These are phyloP conservation scores for Vidua macroura DNA, from an alignment of 2,113 vertebrate genomes.

Conservation along the genomic window DNA sequence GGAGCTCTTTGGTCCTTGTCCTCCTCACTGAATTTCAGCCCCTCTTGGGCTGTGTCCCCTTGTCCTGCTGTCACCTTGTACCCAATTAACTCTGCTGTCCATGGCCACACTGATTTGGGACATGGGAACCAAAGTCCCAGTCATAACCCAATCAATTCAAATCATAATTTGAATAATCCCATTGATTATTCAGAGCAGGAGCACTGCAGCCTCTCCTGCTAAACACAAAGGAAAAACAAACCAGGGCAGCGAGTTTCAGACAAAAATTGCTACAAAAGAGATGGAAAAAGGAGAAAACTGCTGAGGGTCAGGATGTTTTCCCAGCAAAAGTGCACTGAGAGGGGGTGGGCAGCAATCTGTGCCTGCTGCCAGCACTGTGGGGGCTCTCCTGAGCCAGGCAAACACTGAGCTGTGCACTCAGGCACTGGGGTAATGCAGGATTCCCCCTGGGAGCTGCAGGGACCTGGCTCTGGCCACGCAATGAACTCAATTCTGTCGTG, in stretches of 20 bases:
- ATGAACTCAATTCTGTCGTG: fast-evolving
- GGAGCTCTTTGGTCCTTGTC: neutral
- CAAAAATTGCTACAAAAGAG: neutral
- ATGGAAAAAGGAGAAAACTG: neutral
- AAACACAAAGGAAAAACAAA: neutral
- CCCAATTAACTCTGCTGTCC: neutral
- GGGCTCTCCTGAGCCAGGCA: fast-evolving
- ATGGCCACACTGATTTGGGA: neutral
- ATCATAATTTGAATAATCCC: neutral
- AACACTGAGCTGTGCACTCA: neutral
- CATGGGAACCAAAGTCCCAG: neutral
- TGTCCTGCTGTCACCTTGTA: neutral
- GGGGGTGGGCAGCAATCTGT: neutral
- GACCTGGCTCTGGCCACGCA: fast-evolving
- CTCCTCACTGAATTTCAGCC: neutral
- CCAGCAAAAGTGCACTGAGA: neutral
- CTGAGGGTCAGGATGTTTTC: neutral
- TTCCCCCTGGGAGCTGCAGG: neutral
- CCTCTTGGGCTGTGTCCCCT: neutral
- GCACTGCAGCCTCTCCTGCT: neutral
- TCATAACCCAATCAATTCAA: neutral
- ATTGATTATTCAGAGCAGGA: neutral
- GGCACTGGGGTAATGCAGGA: neutral
- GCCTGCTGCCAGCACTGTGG: neutral
- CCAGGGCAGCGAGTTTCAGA: neutral